Evolutionary conservation across 1,140 invertebrate species (phyloP).

Genomic region (Belonocnema kinseyi): DNA sequence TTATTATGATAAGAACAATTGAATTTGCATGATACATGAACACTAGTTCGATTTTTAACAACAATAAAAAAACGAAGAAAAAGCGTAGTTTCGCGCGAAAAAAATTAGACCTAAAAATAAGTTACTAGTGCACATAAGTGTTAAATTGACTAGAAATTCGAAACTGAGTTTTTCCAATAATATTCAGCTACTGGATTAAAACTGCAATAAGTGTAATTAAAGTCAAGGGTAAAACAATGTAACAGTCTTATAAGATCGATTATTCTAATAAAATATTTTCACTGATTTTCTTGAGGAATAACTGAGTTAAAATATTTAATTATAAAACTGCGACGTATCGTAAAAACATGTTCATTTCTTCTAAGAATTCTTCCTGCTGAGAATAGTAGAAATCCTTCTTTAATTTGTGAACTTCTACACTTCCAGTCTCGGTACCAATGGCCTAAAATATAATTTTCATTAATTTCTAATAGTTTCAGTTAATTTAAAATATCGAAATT

Average conservation of each 20-base stretch:
- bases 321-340: conserved; percentile 68
- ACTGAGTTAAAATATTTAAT: conserved; percentile 8
- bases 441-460: conserved; percentile 60
- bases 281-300: conserved; percentile 18
- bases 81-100: background rate
- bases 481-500: background rate
- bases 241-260: conserved; percentile 39
- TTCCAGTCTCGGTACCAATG: conserved; percentile 68
- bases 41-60: too few species aligned
- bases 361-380: conserved; percentile 68
- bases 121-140: background rate
- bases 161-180: too few species aligned
- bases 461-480: background rate
- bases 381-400: conserved; percentile 73
- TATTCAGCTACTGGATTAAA: background rate
- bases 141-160: conserved; percentile 1
- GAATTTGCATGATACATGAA: too few species aligned
- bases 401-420: conserved; percentile 72
- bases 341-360: conserved; percentile 69
- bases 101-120: background rate
- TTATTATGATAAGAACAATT: too few species aligned
- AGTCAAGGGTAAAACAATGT: conserved; percentile 17
- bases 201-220: conserved; percentile 7
- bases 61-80: too few species aligned
- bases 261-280: conserved; percentile 23